These are phyloP conservation scores for Brenthis daphne DNA, from an alignment of 2,888 invertebrate species.

Conservation along the genomic window DNA sequence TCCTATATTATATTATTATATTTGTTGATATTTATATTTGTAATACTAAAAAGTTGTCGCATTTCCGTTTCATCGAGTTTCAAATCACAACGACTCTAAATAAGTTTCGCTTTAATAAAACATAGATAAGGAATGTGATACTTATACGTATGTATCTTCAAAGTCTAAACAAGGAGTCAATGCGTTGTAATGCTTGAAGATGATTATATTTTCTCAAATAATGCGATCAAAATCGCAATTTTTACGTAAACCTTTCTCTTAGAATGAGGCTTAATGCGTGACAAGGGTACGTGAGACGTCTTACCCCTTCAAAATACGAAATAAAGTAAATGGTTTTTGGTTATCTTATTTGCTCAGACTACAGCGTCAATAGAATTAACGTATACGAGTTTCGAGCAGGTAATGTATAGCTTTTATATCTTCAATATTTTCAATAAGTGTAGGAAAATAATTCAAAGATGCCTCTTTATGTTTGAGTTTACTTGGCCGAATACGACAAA, in stretches of 20 bases:
- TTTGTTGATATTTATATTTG: too few species aligned
- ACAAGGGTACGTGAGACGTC: slow-evolving; percentile 38
- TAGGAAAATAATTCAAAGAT: neutral
- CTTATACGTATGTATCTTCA: slow-evolving; percentile 2
- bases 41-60: too few species aligned
- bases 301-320: slow-evolving; percentile 38
- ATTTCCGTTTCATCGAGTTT: too few species aligned
- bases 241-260: slow-evolving; percentile 35
- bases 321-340: slow-evolving; percentile 40
- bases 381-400: slow-evolving; percentile 32
- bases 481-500: too few species aligned
- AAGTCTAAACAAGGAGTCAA: slow-evolving; percentile 18
- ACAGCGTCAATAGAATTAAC: slow-evolving; percentile 45
- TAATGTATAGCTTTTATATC: neutral
- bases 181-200: slow-evolving; percentile 17
- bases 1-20: too few species aligned
- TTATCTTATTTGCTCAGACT: slow-evolving; percentile 53
- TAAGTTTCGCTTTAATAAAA: too few species aligned
- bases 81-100: too few species aligned
- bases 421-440: neutral
- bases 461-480: too few species aligned
- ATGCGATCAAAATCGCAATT: slow-evolving; percentile 36
- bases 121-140: neutral
- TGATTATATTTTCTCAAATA: slow-evolving; percentile 29
- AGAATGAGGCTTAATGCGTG: slow-evolving; percentile 38